phyloP scores from a whole-genome alignment of 2,113 vertebrate genomes.

The Stegastes partitus region DNA sequence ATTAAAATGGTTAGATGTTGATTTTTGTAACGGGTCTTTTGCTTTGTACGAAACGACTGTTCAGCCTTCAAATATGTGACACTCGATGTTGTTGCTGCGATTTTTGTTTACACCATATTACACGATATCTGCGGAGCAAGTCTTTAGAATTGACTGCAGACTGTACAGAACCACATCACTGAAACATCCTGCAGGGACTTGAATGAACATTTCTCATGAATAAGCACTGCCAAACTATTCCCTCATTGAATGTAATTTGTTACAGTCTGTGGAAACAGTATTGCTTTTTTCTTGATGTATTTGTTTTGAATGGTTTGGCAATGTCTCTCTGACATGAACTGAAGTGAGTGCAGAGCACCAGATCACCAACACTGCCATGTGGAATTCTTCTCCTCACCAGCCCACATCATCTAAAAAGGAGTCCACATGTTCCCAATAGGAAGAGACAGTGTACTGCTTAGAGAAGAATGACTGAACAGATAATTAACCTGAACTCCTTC shows the following conservation, averaged over 20 bases:
- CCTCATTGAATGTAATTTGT: constrained; percentile 46
- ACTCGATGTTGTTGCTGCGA: neutral
- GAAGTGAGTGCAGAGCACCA: constrained; percentile 37
- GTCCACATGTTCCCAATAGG: constrained; percentile 18
- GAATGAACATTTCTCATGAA: constrained; percentile 50
- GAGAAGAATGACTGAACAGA: constrained; percentile 26
- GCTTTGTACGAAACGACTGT: constrained; percentile 56
- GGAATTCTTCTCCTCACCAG: constrained; percentile 10
- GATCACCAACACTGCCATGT: constrained; percentile 35
- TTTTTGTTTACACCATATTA: constrained; percentile 35
- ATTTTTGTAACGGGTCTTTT: constrained; percentile 63
- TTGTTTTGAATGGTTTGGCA: constrained; percentile 70
- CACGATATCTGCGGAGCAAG: constrained; percentile 15
- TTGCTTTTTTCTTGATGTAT: constrained; percentile 21
- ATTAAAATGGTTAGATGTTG: constrained; percentile 81
- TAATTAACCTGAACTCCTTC: constrained; percentile 20
- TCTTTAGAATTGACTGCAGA: constrained; percentile 12
- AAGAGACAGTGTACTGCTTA: constrained; percentile 24
- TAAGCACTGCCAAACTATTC: constrained; percentile 68
- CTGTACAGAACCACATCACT: constrained; percentile 24
- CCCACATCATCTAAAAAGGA: constrained; percentile 25
- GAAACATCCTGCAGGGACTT: constrained; percentile 61
- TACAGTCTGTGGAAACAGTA: constrained; percentile 17
- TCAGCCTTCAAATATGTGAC: constrained; percentile 27
- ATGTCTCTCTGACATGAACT: constrained; percentile 54